Evolutionary conservation across 2,113 vertebrate genomes (phyloP), one percentile per base, ranked within the genome.

Genomic region (Myxocyprinus asiaticus): DNA sequence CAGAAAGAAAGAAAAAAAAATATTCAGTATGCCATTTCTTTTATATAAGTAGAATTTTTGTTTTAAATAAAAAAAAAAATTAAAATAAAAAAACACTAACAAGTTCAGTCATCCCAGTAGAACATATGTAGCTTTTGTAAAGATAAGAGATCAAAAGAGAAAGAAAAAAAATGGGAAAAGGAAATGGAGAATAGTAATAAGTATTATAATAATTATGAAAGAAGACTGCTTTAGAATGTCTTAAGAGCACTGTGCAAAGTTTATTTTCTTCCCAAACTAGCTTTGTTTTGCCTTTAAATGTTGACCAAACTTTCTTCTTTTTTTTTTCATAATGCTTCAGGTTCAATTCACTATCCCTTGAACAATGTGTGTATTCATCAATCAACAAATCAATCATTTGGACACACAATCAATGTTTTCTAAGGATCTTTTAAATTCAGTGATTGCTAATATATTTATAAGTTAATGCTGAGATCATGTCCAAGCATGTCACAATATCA

Each of bases 111-210:
- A 90, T 92, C 91, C 91, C 92, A 93, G 91, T 92, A 93, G 90
- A 92, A 87, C 87, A 92, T 86, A 89, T 93, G 93, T 94, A 94
- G 93, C 92, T 91, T 94, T 93, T 93, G 86, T 92, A 91, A 92
- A 88, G 81, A 89, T 47, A 51, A 86, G 75, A 83, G 83, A 84
- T 83, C 55, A 86, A 73, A 84, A 80, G 59, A 15, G 6, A 1
- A 14, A 80, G 67, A 77, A 86, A 88, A 84, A 77, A 85, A 89
- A 63, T 69, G 64, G 67, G 90, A 90, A 58, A 90, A 87, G 82
- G 84, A 88, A 91, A 93, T 92, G 86, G 87, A 91, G 90, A 90
- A 88, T 79, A 33, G 22, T 33, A 33, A 33, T 33, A 33, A 88
- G 88, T 86, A 92, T 90, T 90, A 90, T 91, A 88, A 92, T 91